These are phyloP conservation scores for Drosophila stalkeri DNA, from an alignment of 2,888 invertebrate genomes.

Conservation along the genomic window DNA sequence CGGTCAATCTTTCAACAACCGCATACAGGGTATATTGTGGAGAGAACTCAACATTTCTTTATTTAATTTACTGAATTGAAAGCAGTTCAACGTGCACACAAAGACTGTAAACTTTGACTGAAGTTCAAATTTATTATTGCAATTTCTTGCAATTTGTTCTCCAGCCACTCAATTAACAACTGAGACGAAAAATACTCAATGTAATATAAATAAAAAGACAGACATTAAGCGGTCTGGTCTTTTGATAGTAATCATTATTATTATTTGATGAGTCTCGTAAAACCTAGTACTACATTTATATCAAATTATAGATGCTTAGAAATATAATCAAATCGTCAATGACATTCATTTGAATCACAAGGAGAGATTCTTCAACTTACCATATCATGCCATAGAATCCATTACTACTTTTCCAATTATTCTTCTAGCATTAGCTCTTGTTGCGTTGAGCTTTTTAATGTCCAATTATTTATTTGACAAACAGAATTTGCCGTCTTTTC, in stretches of 20 bases:
- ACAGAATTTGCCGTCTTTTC: background rate
- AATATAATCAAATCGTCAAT: background rate
- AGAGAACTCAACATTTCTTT: background rate
- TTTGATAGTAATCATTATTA: constrained; percentile 15
- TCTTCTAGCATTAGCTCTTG: background rate
- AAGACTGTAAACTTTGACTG: constrained; percentile 50
- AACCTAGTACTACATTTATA: background rate
- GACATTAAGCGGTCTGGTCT: constrained; percentile 22
- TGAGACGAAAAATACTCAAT: constrained; percentile 27
- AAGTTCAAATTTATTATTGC: constrained; percentile 42
- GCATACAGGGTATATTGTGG: background rate
- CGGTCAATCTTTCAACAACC: too few species aligned
- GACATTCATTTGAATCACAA: background rate
- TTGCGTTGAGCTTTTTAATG: constrained; percentile 1
- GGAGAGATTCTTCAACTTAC: background rate
- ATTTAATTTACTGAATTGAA: constrained; percentile 26
- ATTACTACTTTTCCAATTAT: background rate
- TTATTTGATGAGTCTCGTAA: constrained; percentile 4
- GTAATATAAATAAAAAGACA: constrained; percentile 4
- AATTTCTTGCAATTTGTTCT: constrained; percentile 30
- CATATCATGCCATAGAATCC: background rate
- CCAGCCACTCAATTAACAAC: constrained; percentile 29
- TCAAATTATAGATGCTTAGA: background rate
- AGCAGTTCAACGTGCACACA: constrained; percentile 39
- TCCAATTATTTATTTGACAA: background rate